phyloP scores from a whole-genome alignment of 2,797 vertebrate genomes.

The Crocodylus rhombifer region DNA sequence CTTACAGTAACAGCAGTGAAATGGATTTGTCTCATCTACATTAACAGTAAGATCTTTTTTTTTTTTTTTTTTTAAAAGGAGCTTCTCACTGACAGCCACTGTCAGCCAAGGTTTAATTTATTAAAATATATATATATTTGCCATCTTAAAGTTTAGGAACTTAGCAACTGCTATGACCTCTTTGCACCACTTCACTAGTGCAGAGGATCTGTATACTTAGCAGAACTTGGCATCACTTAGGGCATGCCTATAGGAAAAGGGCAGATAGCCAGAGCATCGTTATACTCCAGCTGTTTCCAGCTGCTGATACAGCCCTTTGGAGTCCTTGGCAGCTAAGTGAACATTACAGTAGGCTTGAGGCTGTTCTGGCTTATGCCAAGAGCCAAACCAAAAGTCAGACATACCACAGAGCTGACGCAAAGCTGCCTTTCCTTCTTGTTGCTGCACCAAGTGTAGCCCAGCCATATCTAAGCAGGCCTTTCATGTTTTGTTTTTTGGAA shows the following conservation, averaged over 20 bases:
- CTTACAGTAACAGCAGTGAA: not conserved
- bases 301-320: not conserved
- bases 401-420: not conserved
- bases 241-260: not conserved
- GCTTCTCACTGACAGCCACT: no score
- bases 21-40: not conserved
- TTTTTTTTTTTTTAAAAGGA: no score
- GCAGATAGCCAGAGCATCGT: not conserved
- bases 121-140: not conserved
- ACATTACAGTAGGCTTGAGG: not conserved
- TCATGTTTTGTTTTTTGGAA: not conserved
- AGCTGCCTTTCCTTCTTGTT: not conserved
- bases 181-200: not conserved
- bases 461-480: not conserved
- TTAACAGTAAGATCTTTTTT: not conserved
- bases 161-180: not conserved
- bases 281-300: not conserved
- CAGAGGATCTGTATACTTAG: not conserved
- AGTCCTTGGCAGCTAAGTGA: not conserved
- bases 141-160: not conserved
- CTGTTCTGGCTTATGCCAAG: not conserved
- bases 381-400: not conserved
- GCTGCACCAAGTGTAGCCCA: not conserved
- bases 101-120: no score
- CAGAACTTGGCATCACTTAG: not conserved